phyloP scores from a whole-genome alignment of 2,797 vertebrate species.

The Parotocinclus haroldoi region DNA sequence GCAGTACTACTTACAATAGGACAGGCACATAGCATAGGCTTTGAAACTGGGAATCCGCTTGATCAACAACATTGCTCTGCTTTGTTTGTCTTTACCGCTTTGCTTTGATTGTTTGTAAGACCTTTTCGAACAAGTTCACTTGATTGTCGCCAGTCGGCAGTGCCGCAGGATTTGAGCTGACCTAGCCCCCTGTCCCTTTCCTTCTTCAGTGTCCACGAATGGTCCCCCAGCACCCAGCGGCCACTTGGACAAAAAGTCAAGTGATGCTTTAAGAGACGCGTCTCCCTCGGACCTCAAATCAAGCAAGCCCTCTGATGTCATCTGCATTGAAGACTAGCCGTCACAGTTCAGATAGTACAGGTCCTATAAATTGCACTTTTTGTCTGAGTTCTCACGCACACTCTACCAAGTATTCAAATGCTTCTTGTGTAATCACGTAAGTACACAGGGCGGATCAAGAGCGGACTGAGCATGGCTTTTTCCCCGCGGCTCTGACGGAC shows the following conservation, averaged over 20 bases:
- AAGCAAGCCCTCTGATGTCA: conserved; percentile 69
- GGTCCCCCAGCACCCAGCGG: conserved; percentile 66
- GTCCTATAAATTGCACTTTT: conserved; percentile 73
- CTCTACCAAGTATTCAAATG: conserved; percentile 39
- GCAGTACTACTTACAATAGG: too few species aligned
- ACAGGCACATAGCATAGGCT: too few species aligned
- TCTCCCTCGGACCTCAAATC: conserved; percentile 70
- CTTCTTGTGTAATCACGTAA: conserved; percentile 30
- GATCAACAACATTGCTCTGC: too few species aligned
- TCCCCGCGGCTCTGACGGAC: not conserved
- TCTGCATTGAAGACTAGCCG: conserved; percentile 75
- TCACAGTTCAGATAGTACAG: conserved; percentile 54
- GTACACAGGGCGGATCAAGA: not conserved
- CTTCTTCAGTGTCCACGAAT: conserved; percentile 68
- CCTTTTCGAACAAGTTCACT: too few species aligned
- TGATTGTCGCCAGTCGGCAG: too few species aligned
- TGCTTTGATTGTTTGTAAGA: too few species aligned
- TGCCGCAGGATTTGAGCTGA: too few species aligned
- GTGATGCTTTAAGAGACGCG: conserved; percentile 72
- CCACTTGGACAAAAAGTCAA: conserved; percentile 75
- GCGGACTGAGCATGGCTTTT: conserved; percentile 20
- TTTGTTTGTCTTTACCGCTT: too few species aligned
- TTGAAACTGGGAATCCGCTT: too few species aligned
- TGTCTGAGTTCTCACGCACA: conserved; percentile 44
- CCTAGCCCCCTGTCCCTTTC: not conserved